Conservation (phyloP, 2,888 invertebrate genomes). For the Lathronympha strigana region DNA sequence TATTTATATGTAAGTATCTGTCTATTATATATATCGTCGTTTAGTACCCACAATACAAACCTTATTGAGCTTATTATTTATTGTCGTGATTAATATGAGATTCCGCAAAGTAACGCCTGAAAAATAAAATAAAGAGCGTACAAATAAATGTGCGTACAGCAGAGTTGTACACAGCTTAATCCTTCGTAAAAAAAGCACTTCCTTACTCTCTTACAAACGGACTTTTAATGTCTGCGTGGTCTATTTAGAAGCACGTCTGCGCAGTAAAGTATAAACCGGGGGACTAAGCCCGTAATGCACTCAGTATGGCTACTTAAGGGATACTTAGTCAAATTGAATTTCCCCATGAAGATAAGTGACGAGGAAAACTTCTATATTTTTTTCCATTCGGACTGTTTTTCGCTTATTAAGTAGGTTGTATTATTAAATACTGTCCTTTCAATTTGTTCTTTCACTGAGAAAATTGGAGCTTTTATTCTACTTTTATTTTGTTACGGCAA, state of each 20-base stretch:
- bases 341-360: constrained; percentile 49
- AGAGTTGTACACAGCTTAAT: too few species aligned
- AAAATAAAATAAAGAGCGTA: too few species aligned
- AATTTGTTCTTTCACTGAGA: constrained; percentile 31
- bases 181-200: too few species aligned
- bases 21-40: too few species aligned
- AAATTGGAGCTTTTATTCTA: not conserved
- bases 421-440: constrained; percentile 16
- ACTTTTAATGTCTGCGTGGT: constrained; percentile 35
- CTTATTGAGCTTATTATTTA: too few species aligned
- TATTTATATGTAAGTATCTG: too few species aligned
- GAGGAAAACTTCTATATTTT: constrained; percentile 18
- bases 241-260: constrained; percentile 43
- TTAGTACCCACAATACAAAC: too few species aligned
- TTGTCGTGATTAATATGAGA: too few species aligned
- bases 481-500: not conserved
- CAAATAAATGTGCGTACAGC: too few species aligned
- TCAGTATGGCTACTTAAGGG: constrained; percentile 55
- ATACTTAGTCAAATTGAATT: constrained; percentile 61
- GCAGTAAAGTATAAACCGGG: constrained; percentile 55
- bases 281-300: constrained; percentile 58
- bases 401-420: constrained; percentile 3
- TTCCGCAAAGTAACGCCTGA: too few species aligned
- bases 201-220: too few species aligned
- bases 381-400: constrained; percentile 10